phyloP scores from a whole-genome alignment of 2,113 vertebrate species.

The Prionailurus viverrinus region DNA sequence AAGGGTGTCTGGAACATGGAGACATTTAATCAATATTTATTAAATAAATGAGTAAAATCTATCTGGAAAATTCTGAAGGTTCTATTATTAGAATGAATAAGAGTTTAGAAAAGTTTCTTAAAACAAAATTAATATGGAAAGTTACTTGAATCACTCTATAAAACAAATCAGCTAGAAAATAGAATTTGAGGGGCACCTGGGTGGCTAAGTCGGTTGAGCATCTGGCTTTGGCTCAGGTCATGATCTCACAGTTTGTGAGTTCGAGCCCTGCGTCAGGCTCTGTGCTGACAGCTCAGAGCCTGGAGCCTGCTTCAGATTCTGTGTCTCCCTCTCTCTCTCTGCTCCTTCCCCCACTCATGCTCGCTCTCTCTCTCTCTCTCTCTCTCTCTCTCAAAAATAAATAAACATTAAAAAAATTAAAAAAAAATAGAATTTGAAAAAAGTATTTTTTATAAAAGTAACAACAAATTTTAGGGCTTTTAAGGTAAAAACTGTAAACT shows the following conservation, averaged over 20 bases:
- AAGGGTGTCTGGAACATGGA: background rate
- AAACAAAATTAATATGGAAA: background rate
- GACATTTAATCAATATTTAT: background rate
- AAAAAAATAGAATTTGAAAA: background rate
- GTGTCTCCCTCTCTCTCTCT: too few species aligned
- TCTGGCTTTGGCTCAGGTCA: too few species aligned
- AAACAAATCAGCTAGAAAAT: background rate
- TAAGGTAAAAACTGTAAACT: background rate
- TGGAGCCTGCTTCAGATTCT: too few species aligned
- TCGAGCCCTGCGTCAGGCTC: fast-evolving
- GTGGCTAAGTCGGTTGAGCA: too few species aligned
- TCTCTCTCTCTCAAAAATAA: too few species aligned
- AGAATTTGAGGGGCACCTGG: background rate
- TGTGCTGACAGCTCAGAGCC: too few species aligned
- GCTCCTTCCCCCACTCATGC: too few species aligned
- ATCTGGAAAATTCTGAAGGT: background rate
- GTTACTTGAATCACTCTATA: background rate
- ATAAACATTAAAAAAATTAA: too few species aligned
- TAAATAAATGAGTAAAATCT: background rate
- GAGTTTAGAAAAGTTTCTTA: background rate
- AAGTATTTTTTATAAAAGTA: background rate
- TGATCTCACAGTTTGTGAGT: too few species aligned
- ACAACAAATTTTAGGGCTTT: background rate
- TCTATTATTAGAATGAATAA: background rate
- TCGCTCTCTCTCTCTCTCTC: too few species aligned